A percentile compares a stretch with the other conserved stretches of the same genome.
Conservation (phyloP, 2,113 vertebrate species). For the Ophthalmolycus amberensis region DNA sequence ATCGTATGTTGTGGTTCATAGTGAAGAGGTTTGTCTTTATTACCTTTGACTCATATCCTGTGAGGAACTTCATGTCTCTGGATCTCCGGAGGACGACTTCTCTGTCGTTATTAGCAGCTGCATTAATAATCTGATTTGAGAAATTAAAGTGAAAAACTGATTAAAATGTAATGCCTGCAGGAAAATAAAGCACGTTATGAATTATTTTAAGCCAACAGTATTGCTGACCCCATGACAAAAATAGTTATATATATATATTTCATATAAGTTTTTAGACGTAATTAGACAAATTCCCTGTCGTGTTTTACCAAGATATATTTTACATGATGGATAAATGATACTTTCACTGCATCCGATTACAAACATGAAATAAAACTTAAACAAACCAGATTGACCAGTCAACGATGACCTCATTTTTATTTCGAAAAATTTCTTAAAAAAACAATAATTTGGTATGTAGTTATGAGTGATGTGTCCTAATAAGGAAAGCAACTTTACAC, state of each 20-base stretch:
- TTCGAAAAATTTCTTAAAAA: too few species aligned
- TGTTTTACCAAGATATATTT: neutral
- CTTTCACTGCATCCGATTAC: neutral
- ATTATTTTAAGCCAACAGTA: neutral
- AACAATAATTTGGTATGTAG: neutral
- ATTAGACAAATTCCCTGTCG: neutral
- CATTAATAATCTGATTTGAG: constrained; percentile 87
- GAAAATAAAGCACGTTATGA: neutral
- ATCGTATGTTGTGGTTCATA: neutral
- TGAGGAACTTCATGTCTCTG: constrained; percentile 95
- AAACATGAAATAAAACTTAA: neutral
- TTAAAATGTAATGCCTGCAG: neutral
- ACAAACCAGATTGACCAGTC: neutral
- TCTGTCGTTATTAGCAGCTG: constrained; percentile 88
- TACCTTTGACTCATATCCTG: constrained; percentile 93
- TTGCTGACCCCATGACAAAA: neutral
- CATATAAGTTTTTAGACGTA: too few species aligned
- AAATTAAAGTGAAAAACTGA: neutral
- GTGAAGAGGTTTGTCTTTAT: neutral
- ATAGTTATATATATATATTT: neutral
- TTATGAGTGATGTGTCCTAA: neutral
- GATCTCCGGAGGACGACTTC: constrained; percentile 88
- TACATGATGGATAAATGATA: neutral
- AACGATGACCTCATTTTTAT: too few species aligned
- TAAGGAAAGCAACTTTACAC: neutral